Base-by-base conservation (phyloP, 2,888 invertebrate genomes). In the Agrochola lota region DNA sequence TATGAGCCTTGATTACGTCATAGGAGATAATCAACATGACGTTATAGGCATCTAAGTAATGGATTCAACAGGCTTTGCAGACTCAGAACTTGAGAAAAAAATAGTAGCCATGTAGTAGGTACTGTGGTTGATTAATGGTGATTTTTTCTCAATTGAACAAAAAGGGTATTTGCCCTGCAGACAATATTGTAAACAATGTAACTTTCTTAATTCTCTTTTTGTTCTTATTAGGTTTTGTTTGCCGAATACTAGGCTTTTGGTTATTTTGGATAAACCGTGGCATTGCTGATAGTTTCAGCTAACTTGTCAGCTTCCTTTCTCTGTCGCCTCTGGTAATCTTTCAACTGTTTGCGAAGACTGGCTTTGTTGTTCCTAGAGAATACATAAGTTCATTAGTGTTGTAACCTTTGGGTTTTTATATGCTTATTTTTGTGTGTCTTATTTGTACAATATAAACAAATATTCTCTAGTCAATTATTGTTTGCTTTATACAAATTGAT, bases 311-410 rank as follows among this genome's bases (percentile, higher is more conserved):
- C 95, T 23, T 95, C 95, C 57, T 95, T 96, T 0, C 92, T 80
- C 84, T 97, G 97, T 0, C 94, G 91, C 0, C 95, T 94, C 90
- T 97, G 97, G 85, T 97, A 97, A 83, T 97, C 97, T 73, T 97
- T 97, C 0, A 97, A 85, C 86, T 97, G 95, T 72, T 97, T 97
- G 0, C 97, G 96, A 2, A 97, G 94, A 9, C 96, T 95, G 95
- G 86, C 97, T 97, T 92, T 97, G 97, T 91, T 97, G 95, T 93
- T 97, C 97, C 97, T 97, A 17, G 23, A 74, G 5, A 62, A 11
- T 62, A 62, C 11, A 69, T n/a, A 0, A 7, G 35, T 35, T 62
- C 11, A 60, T 60, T 35, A 69, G 11, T 59, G 57, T 35, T 57
- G 9, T 23, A 69, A 59, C 3, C 11, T 3, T 52, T 26, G 9